Conservation (phyloP, 1,140 invertebrate genomes). For the Drosophila busckii region DNA sequence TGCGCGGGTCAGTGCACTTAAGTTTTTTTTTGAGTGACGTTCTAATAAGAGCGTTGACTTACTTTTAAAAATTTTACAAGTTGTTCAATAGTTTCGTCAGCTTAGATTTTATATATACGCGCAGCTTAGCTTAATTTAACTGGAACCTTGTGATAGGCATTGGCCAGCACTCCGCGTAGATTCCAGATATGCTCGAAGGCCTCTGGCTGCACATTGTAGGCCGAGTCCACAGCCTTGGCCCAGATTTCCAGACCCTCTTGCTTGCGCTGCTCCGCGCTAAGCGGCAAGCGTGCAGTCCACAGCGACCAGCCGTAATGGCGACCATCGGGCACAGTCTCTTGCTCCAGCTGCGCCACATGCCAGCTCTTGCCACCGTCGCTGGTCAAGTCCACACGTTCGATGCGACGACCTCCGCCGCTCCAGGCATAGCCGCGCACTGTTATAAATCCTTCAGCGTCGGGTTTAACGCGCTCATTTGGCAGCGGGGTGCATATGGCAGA, state of each 20-base stretch:
- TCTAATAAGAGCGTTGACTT: no score
- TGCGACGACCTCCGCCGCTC: constrained; percentile 95
- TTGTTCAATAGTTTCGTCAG: no score
- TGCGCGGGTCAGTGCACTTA: no score
- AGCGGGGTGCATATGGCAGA: constrained; percentile 94
- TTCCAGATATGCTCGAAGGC: constrained; percentile 97
- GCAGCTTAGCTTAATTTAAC: constrained; percentile 80
- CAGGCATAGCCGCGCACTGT: constrained; percentile 94
- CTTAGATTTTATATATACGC: no score
- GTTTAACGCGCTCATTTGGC: constrained; percentile 80
- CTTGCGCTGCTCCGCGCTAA: constrained; percentile 79
- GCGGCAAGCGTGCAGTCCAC: constrained; percentile 88
- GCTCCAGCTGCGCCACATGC: constrained; percentile 84
- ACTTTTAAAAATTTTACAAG: no score
- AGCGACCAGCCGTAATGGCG: constrained; percentile 95
- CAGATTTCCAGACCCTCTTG: constrained; percentile 88
- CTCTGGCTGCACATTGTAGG: constrained; percentile 98
- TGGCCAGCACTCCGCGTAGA: constrained; percentile 95
- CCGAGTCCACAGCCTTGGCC: constrained; percentile 96
- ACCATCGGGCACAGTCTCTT: constrained; percentile 80
- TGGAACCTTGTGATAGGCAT: constrained; percentile 95
- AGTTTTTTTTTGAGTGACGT: no score
- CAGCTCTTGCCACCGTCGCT: constrained; percentile 91
- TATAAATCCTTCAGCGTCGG: constrained; percentile 82
- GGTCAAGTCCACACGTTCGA: constrained; percentile 93